A percentile compares a stretch with the other conserved stretches of the same genome.
Conservation (phyloP, 64 coral and sea anemone genomes). For the Catalaphyllia jardinei region DNA sequence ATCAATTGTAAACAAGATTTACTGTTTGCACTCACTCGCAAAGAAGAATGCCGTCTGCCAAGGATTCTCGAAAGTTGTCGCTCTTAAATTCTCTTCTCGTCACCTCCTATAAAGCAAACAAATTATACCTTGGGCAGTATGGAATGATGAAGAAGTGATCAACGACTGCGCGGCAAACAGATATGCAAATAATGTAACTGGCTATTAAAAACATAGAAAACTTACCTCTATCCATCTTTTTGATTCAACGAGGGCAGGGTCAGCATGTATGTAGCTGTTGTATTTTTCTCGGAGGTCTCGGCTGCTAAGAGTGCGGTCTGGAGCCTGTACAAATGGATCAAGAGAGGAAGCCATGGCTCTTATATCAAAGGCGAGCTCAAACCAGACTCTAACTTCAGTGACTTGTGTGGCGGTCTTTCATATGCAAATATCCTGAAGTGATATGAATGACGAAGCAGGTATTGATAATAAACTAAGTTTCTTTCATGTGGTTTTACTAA, state of each 20-base stretch:
- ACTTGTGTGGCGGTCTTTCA: slow-evolving; percentile 1
- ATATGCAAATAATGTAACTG: background rate
- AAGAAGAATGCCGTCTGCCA: slow-evolving; percentile 60
- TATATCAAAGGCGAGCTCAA: background rate
- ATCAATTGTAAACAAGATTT: background rate
- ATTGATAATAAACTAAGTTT: slow-evolving; percentile 13
- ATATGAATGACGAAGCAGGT: background rate
- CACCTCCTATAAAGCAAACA: slow-evolving; percentile 35
- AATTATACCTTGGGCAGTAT: background rate
- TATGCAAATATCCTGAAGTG: slow-evolving; percentile 40
- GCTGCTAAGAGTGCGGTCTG: background rate
- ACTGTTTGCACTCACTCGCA: slow-evolving; percentile 59
- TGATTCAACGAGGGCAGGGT: slow-evolving; percentile 37
- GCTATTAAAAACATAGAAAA: background rate
- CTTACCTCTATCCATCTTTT: slow-evolving; percentile 71
- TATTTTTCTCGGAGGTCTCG: slow-evolving; percentile 39
- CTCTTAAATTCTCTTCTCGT: slow-evolving; percentile 44
- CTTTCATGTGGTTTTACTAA: background rate
- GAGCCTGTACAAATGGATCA: background rate
- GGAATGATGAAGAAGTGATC: background rate
- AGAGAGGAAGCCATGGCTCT: slow-evolving; percentile 4
- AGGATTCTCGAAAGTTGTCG: slow-evolving; percentile 59
- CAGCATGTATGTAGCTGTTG: slow-evolving; percentile 42
- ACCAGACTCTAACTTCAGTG: background rate
- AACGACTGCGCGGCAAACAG: background rate